A percentile compares a stretch with the other conserved stretches of the same genome.
Evolutionary conservation across 2,888 invertebrate species (phyloP).

Genomic region (Cerceris rybyensis): DNA sequence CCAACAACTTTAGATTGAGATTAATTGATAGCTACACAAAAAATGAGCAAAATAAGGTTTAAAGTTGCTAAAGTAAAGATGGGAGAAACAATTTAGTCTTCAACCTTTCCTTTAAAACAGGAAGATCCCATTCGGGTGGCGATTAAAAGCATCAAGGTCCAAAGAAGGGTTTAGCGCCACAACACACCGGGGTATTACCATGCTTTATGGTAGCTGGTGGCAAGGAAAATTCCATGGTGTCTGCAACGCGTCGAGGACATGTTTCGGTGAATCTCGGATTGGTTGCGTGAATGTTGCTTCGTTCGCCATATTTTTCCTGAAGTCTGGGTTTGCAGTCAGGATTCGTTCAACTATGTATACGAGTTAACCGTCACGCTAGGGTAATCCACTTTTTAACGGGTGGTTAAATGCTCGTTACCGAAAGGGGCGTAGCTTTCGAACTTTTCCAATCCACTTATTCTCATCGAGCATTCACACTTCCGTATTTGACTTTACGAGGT

Average conservation of each 20-base stretch:
- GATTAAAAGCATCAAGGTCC: no score
- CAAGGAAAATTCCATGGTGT: slow-evolving; percentile 44
- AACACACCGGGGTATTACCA: slow-evolving; percentile 45
- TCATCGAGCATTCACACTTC: slow-evolving; percentile 13
- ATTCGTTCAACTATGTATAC: slow-evolving; percentile 13
- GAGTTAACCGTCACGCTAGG: slow-evolving; percentile 10
- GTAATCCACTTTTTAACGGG: slow-evolving; percentile 34
- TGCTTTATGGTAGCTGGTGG: slow-evolving; percentile 57
- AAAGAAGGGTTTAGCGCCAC: slow-evolving; percentile 18
- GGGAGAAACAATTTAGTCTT: no score
- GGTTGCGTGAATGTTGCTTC: slow-evolving; percentile 18
- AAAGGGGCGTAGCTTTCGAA: slow-evolving; percentile 14
- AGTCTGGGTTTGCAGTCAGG: slow-evolving; percentile 20
- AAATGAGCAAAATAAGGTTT: not conserved
- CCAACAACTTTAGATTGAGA: no score
- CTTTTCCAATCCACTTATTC: slow-evolving; percentile 33
- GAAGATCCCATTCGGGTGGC: no score
- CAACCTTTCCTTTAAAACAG: no score
- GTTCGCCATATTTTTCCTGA: slow-evolving; percentile 33
- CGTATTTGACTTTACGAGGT: slow-evolving; percentile 8
- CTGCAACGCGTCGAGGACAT: slow-evolving; percentile 57
- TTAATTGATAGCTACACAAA: not conserved
- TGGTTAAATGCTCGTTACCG: slow-evolving; percentile 31
- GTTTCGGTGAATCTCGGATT: slow-evolving; percentile 24
- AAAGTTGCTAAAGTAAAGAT: not conserved